Base-by-base conservation (phyloP, 1,140 invertebrate genomes). In the Micrasema minimum region DNA sequence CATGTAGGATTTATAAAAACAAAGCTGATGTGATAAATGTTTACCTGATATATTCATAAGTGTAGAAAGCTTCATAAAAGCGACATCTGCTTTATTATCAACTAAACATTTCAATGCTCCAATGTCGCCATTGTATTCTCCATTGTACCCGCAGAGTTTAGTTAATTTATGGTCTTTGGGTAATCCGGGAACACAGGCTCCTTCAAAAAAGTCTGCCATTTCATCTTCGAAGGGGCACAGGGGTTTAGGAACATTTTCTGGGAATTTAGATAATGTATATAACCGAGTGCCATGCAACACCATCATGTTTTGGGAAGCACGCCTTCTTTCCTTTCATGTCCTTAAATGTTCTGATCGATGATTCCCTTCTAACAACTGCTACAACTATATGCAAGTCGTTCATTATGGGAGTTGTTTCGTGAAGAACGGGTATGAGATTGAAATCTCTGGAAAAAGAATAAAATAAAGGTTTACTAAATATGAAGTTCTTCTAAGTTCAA, bases 61-160 rank as follows among this genome's bases (percentile, higher is more conserved):
- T 2, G 89, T 89, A 48, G 88, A 88, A 64, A 89, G 85, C 64
- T 91, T 91, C 0, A 96, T 84, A 79, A 97, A 97, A 0, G 95
- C 95, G 0, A 98, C 93, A 78, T 97, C 93, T 22, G 88, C 94
- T 18, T 85, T 85, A 14, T 88, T 90, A 77, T 92, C 89, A n/a
- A 90, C 86, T 7, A 98, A 83, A 78, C 95, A 96, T 72, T 90
- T 84, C 59, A 97, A 87, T 2, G 95, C 91, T 2, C 91, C 87
- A 72, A 85, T 79, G 66, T 89, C 86, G 2, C 85, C 88, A 53
- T 79, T 77, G 61, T 86, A 83, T 20, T 75, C 74, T 11, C 73
- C 46, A 1, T 79, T 79, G 4, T 80, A 83, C 37, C 78, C 72
- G 37, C 73, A 75, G 22, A 65, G 22, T 12, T 71, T 43, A 3